Base-by-base conservation (phyloP, 2,888 invertebrate genomes). In the Mythimna albipuncta region DNA sequence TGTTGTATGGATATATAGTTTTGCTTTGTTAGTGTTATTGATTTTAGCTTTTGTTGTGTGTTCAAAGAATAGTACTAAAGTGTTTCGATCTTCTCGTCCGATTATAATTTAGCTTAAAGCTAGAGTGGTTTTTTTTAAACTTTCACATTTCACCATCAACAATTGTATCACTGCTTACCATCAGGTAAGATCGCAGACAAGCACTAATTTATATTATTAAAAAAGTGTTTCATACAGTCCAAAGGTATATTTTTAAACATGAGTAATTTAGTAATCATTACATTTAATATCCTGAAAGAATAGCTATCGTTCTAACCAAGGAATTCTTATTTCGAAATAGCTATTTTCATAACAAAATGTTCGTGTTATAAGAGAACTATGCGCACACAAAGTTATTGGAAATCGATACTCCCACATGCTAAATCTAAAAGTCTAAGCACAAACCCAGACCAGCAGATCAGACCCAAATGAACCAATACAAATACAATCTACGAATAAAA, bases 401-500 rank as follows among this genome's bases (percentile, higher is more conserved):
- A 69, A 80, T 69, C 52, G 59, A 72, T 79, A 54, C 19, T 13
- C 4, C 26, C 55, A 69, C 69, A 66, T 69, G 58, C 38, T 67
- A 62, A 72, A 68, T 82, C n/a, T 66, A 66, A 47, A 77, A 70
- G n/a, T 62, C 44, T 66, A 65, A 78, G 59, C 59, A 50, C 55
- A 68, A 47, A 59, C 59, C 63, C 55, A 55, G 59, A 67, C 61
- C 16, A 62, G 7, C 19, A 67, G 61, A 83, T 4, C 19, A 67
- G 61, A 83, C 79, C 80, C 69, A 74, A 83, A 82, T 68, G 59
- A 72, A 75, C 76, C 69, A 64, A 84, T 66, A 82, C 69, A 77
- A 79, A 79, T 63, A 83, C 69, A 69, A 74, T 79, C 57, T 73
- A 61, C 68, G 72, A 91, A 91, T 87, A 89, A 89, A 90, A 91